Evolutionary conservation across 2,888 invertebrate genomes (phyloP).

Genomic region (Gnatocerus cornutus): DNA sequence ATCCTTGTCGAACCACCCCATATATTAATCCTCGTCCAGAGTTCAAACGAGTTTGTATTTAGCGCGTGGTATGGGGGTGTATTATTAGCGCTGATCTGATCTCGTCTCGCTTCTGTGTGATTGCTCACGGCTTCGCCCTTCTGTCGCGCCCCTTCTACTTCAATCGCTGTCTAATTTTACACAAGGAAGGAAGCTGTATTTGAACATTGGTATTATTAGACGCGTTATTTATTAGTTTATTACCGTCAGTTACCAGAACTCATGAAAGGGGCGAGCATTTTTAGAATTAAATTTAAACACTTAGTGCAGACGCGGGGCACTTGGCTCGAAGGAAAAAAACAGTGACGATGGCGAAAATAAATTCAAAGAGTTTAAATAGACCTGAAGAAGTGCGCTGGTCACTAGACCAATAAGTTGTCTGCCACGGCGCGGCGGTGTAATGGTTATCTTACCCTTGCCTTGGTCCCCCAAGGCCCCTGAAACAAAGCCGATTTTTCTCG

Average conservation of each 20-base stretch:
- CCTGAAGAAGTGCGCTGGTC: too few relatives aligned
- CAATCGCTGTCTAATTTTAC: constrained; percentile 64
- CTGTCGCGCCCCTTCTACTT: constrained; percentile 55
- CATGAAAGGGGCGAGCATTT: constrained; percentile 60
- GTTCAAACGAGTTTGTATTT: constrained; percentile 57
- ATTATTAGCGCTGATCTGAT: constrained; percentile 60
- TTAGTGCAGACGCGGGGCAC: constrained; percentile 28
- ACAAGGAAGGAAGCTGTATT: constrained; percentile 65
- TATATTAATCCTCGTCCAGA: constrained; percentile 50
- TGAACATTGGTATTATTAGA: constrained; percentile 66
- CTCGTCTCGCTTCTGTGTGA: constrained; percentile 55
- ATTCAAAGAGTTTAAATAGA: background rate
- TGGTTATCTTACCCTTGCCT: background rate
- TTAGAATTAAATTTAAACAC: constrained; percentile 61
- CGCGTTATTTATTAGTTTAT: constrained; percentile 67
- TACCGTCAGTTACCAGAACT: constrained; percentile 62
- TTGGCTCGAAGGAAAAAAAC: background rate
- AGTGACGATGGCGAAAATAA: background rate
- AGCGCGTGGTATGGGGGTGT: constrained; percentile 58
- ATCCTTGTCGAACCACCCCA: constrained; percentile 48
- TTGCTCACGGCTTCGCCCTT: constrained; percentile 56
- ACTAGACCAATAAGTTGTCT: background rate
- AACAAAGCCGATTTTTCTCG: constrained; percentile 43
- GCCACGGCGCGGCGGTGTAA: background rate
- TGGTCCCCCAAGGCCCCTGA: constrained; percentile 16